These are phyloP conservation scores for Poecilia wingei DNA, from an alignment of 2,797 vertebrate species.

Conservation along the genomic window DNA sequence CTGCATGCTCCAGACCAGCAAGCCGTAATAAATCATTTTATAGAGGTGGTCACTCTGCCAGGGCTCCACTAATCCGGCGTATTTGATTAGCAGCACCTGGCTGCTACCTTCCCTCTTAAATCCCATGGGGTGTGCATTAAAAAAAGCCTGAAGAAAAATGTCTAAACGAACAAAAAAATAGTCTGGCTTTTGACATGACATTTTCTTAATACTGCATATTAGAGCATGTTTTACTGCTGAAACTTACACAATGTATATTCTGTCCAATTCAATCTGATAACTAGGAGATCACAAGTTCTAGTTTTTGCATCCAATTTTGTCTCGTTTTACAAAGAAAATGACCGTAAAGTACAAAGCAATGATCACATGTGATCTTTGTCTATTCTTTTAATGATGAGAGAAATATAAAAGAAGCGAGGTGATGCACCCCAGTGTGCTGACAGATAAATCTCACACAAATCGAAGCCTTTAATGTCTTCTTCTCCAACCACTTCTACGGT, in stretches of 20 bases:
- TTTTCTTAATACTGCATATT: neutral
- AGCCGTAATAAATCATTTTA: neutral
- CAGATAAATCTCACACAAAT: slow-evolving; percentile 51
- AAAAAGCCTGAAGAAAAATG: neutral
- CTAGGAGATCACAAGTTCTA: neutral
- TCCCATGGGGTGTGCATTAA: neutral
- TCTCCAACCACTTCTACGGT: slow-evolving; percentile 40
- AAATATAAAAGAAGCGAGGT: slow-evolving; percentile 4
- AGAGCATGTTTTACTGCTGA: neutral
- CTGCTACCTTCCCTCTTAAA: neutral
- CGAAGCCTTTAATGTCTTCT: slow-evolving; percentile 57
- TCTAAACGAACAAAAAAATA: neutral
- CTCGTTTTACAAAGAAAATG: neutral
- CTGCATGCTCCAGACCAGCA: neutral
- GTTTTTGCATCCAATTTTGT: neutral
- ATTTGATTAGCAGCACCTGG: slow-evolving; percentile 4
- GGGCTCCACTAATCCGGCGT: neutral
- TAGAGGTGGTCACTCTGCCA: neutral
- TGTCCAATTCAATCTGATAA: neutral
- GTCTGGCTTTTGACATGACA: neutral
- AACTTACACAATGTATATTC: neutral
- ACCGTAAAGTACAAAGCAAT: neutral
- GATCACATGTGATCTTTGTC: slow-evolving; percentile 8
- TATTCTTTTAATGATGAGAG: slow-evolving; percentile 18
- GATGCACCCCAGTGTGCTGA: slow-evolving; percentile 28